Evolutionary conservation across 2,888 invertebrate species (phyloP).

Genomic region (Operophtera brumata): DNA sequence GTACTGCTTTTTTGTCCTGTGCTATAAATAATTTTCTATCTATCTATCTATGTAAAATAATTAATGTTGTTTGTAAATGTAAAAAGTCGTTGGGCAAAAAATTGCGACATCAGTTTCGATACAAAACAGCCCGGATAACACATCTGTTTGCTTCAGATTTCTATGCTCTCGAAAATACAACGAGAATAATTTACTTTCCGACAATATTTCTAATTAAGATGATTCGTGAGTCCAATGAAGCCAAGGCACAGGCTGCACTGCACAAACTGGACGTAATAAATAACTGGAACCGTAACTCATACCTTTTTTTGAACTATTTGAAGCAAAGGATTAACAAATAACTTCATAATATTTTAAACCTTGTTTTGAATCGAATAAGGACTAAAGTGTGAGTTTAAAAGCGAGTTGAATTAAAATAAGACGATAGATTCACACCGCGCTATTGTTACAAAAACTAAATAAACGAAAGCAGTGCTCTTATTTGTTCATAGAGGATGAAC

Average conservation of each 20-base stretch:
- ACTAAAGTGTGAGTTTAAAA: neutral
- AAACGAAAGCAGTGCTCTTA: constrained; percentile 57
- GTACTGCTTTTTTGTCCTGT: too few relatives aligned
- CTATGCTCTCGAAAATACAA: constrained; percentile 43
- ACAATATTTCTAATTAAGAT: constrained; percentile 80
- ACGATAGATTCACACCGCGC: constrained; percentile 49
- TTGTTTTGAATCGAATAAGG: neutral
- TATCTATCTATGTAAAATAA: too few relatives aligned
- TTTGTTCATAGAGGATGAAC: constrained; percentile 61
- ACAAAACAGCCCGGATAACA: too few relatives aligned
- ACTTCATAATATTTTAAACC: constrained; percentile 5
- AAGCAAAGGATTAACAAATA: constrained; percentile 43
- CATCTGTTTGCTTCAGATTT: too few relatives aligned
- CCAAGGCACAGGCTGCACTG: constrained; percentile 62
- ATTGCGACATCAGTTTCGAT: too few relatives aligned
- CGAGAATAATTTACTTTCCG: constrained; percentile 66
- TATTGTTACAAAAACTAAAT: constrained; percentile 66
- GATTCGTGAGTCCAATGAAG: constrained; percentile 71
- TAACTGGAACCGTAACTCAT: constrained; percentile 74
- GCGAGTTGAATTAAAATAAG: constrained; percentile 28
- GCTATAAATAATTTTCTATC: too few relatives aligned
- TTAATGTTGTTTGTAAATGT: too few relatives aligned
- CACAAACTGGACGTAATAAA: constrained; percentile 75
- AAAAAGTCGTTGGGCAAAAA: too few relatives aligned
- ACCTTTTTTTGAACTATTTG: constrained; percentile 56